Base-by-base conservation (phyloP, 2,113 vertebrate genomes). In the Reinhardtius hippoglossoides region DNA sequence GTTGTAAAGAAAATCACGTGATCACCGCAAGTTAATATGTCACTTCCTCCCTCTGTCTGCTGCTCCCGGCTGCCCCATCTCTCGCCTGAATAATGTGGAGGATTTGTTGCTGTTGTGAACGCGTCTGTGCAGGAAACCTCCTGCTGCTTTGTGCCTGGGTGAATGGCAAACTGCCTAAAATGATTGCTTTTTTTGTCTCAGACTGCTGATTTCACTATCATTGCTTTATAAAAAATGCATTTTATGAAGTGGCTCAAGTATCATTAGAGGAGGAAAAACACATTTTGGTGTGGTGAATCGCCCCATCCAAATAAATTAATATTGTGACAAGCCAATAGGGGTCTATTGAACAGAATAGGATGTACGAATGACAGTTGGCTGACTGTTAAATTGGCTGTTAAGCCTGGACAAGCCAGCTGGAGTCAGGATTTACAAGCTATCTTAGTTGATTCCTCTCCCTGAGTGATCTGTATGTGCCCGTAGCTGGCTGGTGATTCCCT, bases 401-500 rank as follows among this genome's bases (percentile, higher is more conserved):
- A 31, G 31, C 31, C 7, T 5, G 5, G 31, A 31, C 31, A 7
- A 31, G 31, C 31, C 70, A 23, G 60, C 68, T 68, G 40, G 23
- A 68, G 59, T 62, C 35, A 42, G 40, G 65, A 65, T 75, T 71
- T 55, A 65, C 12, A 14, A 65, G 27, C 20, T 5, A 59, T 76
- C 59, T 71, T n/a, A 54, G 24, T 63, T 78, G 31, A 70, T 87
- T 76, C 67, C 40, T 52, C 62, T 74, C 40, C 12, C 44, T 6
- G 15, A 31, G 31, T 54, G 56, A 73, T 55, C 55, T 76, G 59
- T 69, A 64, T 57, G 71, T 67, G 52, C 42, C 3, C 37, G 2
- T 13, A 62, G 55, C 23, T 8, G n/a, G 66, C 4, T 0, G 35
- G 52, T 54, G 76, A 55, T 79, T 85, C 69, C 55, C 55, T 46